phyloP scores from a whole-genome alignment of 2,113 vertebrate genomes.

The Calidris pygmaea region DNA sequence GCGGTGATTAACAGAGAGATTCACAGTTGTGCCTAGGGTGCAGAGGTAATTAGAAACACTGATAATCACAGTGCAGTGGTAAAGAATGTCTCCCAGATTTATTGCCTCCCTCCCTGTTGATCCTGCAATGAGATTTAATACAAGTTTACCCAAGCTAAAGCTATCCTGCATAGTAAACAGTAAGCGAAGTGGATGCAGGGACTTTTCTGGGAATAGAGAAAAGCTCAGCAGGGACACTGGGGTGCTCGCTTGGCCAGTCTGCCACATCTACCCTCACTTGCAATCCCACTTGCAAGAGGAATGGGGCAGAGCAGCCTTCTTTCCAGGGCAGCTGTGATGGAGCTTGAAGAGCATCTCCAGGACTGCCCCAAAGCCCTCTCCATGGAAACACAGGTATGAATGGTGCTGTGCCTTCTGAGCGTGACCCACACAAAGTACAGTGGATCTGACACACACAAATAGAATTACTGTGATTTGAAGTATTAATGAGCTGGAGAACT shows the following conservation, averaged over 20 bases:
- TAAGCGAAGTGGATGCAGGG: neutral
- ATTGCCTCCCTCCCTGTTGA: neutral
- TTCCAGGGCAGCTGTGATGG: neutral
- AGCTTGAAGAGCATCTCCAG: neutral
- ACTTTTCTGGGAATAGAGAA: neutral
- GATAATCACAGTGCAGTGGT: neutral
- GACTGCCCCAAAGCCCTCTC: neutral
- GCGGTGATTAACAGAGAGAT: neutral
- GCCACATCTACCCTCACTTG: fast-evolving
- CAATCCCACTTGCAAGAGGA: neutral
- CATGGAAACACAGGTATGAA: neutral
- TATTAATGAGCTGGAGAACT: neutral
- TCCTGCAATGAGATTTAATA: neutral
- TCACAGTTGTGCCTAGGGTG: neutral
- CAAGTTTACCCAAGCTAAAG: neutral
- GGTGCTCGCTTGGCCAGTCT: neutral
- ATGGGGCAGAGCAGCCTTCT: neutral
- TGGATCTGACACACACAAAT: neutral
- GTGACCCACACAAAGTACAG: fast-evolving
- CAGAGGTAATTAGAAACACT: conserved; percentile 14
- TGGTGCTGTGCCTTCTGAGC: neutral
- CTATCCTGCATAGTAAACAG: neutral
- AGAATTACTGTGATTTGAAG: neutral
- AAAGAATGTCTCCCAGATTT: neutral
- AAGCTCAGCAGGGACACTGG: neutral